Conservation (phyloP, 2,113 vertebrate genomes). For the Cyphomyrus plagiostoma region DNA sequence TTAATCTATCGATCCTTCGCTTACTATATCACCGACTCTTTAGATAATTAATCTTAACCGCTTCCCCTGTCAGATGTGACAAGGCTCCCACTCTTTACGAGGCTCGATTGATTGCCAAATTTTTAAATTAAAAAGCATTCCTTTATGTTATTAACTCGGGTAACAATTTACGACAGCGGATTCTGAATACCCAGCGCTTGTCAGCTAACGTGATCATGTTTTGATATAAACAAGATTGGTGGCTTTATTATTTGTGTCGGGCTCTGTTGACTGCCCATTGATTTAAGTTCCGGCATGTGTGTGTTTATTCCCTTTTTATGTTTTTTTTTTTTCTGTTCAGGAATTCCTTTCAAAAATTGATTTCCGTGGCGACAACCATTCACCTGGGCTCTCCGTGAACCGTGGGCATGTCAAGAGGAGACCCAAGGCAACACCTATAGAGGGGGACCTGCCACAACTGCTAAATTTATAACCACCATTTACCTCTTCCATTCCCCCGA, state of each 20-base stretch:
- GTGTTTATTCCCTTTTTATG: slow-evolving; percentile 37
- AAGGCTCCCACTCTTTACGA: slow-evolving; percentile 63
- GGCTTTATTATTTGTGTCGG: slow-evolving; percentile 61
- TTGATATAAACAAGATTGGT: slow-evolving; percentile 93
- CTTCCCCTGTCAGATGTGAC: slow-evolving; percentile 64
- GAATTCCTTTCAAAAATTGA: slow-evolving; percentile 62
- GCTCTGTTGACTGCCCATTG: slow-evolving; percentile 61
- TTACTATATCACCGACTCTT: slow-evolving; percentile 68
- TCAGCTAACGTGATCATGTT: slow-evolving; percentile 88
- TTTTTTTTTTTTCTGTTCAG: slow-evolving; percentile 31
- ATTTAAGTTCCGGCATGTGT: slow-evolving; percentile 48
- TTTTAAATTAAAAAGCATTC: slow-evolving; percentile 90
- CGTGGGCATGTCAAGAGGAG: slow-evolving; percentile 70
- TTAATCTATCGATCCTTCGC: slow-evolving; percentile 66
- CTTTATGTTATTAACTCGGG: slow-evolving; percentile 72
- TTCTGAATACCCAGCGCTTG: slow-evolving; percentile 78
- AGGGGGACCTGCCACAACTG: slow-evolving; percentile 57
- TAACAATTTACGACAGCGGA: slow-evolving; percentile 81
- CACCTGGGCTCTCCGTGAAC: slow-evolving; percentile 72
- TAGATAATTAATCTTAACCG: slow-evolving; percentile 69
- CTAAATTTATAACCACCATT: slow-evolving; percentile 58
- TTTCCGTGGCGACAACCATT: slow-evolving; percentile 69
- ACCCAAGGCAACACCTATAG: slow-evolving; percentile 68
- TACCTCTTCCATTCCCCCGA: slow-evolving; percentile 19
- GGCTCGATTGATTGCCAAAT: slow-evolving; percentile 78